These are phyloP conservation scores for Aulostomus chinensis DNA, from an alignment of 2,797 vertebrate genomes.

Conservation along the genomic window DNA sequence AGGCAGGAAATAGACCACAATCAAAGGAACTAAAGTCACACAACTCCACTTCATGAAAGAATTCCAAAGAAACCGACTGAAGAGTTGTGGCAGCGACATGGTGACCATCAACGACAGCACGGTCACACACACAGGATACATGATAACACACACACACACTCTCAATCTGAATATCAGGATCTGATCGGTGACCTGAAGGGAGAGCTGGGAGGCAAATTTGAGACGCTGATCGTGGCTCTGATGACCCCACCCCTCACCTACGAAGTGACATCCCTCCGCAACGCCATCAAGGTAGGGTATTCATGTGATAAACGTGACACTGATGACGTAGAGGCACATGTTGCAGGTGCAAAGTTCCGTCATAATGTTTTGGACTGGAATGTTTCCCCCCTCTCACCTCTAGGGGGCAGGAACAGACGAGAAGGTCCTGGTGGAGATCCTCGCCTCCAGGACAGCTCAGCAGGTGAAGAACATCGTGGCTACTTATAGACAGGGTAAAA, in stretches of 20 bases:
- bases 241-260: slow-evolving; percentile 85
- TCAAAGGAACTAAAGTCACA: no score
- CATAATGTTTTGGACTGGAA: background rate
- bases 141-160: no score
- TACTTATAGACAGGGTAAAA: slow-evolving; percentile 86
- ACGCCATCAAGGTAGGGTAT: slow-evolving; percentile 89
- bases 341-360: no score
- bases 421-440: slow-evolving; percentile 91
- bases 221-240: slow-evolving; percentile 87
- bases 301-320: background rate
- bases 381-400: slow-evolving; percentile 14
- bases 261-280: slow-evolving; percentile 85
- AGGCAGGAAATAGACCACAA: no score
- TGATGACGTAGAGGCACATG: no score
- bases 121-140: no score
- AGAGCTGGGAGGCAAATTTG: slow-evolving; percentile 92
- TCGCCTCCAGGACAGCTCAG: slow-evolving; percentile 87
- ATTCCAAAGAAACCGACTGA: no score
- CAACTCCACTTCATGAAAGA: no score
- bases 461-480: slow-evolving; percentile 86
- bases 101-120: no score
- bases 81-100: no score
- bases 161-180: slow-evolving; percentile 78
- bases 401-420: slow-evolving; percentile 94
- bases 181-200: slow-evolving; percentile 88